phyloP scores from a whole-genome alignment of 2,797 vertebrate genomes.

The Labroides dimidiatus region DNA sequence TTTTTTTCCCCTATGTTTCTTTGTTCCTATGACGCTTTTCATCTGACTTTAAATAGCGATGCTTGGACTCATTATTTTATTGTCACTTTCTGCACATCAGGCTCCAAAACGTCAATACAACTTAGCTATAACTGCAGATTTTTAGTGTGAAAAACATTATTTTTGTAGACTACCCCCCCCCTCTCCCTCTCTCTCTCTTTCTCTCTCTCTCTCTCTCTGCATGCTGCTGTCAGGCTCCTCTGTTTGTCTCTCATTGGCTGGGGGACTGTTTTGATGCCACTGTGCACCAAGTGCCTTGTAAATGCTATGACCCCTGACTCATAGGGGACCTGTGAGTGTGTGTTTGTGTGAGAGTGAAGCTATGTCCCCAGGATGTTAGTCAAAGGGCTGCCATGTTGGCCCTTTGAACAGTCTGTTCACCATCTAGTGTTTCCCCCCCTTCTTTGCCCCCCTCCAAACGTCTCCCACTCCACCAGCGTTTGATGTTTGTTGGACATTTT shows the following conservation, averaged over 20 bases:
- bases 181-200: neutral
- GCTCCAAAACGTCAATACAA: too few relatives aligned
- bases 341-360: conserved; percentile 30
- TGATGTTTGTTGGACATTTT: conserved; percentile 71
- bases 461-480: conserved; percentile 43
- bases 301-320: conserved; percentile 64
- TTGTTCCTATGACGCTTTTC: too few relatives aligned
- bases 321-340: conserved; percentile 26
- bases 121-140: too few relatives aligned
- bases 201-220: neutral
- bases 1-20: too few relatives aligned
- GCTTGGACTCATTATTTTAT: too few relatives aligned
- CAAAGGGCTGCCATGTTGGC: conserved; percentile 45
- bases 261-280: conserved; percentile 46
- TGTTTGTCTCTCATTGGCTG: conserved; percentile 5
- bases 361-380: conserved; percentile 58
- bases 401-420: conserved; percentile 61
- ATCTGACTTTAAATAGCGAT: too few relatives aligned
- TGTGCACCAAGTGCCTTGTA: conserved; percentile 48
- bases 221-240: neutral
- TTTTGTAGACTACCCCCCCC: too few relatives aligned
- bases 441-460: conserved; percentile 13
- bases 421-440: conserved; percentile 45
- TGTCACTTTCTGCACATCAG: too few relatives aligned
- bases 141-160: too few relatives aligned